Conservation (phyloP, 2,888 invertebrate genomes). For the Allygus modestus region DNA sequence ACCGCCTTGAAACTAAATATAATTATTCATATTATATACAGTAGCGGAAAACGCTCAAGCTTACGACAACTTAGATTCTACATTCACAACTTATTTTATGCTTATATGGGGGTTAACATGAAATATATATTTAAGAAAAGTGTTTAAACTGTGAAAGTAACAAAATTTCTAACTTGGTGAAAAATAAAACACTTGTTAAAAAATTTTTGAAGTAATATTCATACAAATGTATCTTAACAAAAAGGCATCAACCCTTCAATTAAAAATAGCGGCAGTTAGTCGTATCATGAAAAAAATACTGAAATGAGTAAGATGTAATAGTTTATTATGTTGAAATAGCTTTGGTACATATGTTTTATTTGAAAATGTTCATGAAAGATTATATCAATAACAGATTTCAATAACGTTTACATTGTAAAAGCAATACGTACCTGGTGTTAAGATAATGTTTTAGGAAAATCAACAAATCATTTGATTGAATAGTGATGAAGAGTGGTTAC, state of each 20-base stretch:
- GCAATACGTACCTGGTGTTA: not conserved
- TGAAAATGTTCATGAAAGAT: not conserved
- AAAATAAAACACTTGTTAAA: not conserved
- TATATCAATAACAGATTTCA: too few relatives aligned
- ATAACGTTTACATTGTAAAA: not conserved
- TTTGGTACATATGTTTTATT: not conserved
- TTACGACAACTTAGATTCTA: not conserved
- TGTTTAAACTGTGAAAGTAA: not conserved
- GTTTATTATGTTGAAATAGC: not conserved
- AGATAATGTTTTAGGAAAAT: not conserved
- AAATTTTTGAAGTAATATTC: not conserved
- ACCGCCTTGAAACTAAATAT: constrained; percentile 26
- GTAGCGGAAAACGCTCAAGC: constrained; percentile 31
- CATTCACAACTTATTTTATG: constrained; percentile 28
- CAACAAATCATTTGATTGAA: not conserved
- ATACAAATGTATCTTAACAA: not conserved
- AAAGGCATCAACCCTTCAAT: not conserved
- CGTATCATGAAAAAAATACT: not conserved
- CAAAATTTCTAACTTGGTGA: not conserved
- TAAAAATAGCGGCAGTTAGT: too few relatives aligned
- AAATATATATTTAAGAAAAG: constrained; percentile 16
- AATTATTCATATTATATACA: constrained; percentile 15
- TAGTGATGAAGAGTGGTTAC: not conserved
- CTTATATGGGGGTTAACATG: not conserved
- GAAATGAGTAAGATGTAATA: not conserved